Conservation (phyloP, 1,140 invertebrate species). For the Laupala kohalensis region DNA sequence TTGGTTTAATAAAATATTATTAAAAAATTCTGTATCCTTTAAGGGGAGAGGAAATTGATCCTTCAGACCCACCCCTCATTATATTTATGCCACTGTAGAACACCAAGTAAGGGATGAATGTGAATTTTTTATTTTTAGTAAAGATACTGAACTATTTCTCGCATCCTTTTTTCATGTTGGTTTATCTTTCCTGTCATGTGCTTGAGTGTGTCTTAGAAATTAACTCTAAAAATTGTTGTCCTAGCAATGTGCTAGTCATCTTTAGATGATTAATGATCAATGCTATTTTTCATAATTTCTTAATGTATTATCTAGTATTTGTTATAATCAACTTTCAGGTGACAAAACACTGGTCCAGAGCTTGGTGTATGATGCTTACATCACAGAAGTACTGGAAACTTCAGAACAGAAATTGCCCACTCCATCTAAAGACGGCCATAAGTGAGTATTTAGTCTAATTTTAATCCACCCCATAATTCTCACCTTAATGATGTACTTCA, state of each 20-base stretch:
- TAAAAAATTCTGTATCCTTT: too few species aligned
- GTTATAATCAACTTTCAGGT: slow-evolving; percentile 32
- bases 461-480: too few species aligned
- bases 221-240: background rate
- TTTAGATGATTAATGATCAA: background rate
- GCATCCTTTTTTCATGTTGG: too few species aligned
- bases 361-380: slow-evolving; percentile 65
- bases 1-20: too few species aligned
- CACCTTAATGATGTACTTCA: too few species aligned
- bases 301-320: background rate
- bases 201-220: background rate
- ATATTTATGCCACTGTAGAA: too few species aligned
- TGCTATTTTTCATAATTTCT: background rate
- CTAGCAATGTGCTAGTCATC: background rate
- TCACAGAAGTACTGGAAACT: slow-evolving; percentile 58
- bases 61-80: too few species aligned
- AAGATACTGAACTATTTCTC: too few species aligned
- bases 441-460: slow-evolving; percentile 37
- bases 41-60: too few species aligned
- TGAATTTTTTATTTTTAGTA: too few species aligned
- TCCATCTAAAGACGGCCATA: slow-evolving; percentile 28
- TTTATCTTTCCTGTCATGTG: too few species aligned
- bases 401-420: background rate
- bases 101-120: too few species aligned
- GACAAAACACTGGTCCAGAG: slow-evolving; percentile 71